phyloP scores from a whole-genome alignment of 2,888 invertebrate species.

The Mechanitis messenoides region DNA sequence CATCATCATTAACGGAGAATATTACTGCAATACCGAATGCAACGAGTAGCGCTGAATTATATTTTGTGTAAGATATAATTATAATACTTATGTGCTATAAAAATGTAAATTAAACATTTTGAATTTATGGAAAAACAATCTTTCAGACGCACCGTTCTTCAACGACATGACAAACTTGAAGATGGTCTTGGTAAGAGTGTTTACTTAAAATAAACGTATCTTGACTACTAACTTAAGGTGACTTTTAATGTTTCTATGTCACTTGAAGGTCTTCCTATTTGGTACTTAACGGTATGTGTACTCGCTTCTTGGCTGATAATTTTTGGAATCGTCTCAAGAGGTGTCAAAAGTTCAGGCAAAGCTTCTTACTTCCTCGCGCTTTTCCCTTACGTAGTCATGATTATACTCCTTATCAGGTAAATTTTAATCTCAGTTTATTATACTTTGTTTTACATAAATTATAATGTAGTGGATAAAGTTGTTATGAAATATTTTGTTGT shows the following conservation, averaged over 20 bases:
- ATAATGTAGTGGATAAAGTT: no score
- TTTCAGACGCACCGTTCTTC: constrained; percentile 34
- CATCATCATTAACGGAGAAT: constrained; percentile 50
- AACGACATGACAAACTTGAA: constrained; percentile 35
- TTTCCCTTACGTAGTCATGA: constrained; percentile 87
- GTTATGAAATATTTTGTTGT: not conserved
- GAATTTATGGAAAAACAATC: not conserved
- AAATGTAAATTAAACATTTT: not conserved
- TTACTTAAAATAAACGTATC: not conserved
- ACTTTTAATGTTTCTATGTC: constrained; percentile 9
- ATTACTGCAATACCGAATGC: constrained; percentile 34
- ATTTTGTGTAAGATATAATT: constrained; percentile 52
- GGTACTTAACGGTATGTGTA: constrained; percentile 81
- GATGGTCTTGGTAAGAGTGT: constrained; percentile 36
- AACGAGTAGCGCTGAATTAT: constrained; percentile 76
- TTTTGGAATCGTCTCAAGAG: constrained; percentile 82
- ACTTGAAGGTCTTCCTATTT: constrained; percentile 75
- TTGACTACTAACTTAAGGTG: not conserved
- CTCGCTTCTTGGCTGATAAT: constrained; percentile 82
- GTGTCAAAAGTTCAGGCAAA: constrained; percentile 87
- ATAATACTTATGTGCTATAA: not conserved
- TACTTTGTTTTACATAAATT: no score
- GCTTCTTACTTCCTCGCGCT: constrained; percentile 91
- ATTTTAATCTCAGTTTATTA: constrained; percentile 9
- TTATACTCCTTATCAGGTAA: constrained; percentile 81